Percentiles rank a stretch among this genome's conserved stretches.
Evolutionary conservation across 2,888 invertebrate genomes (phyloP).

Genomic region (Pyrocoelia pectoralis): DNA sequence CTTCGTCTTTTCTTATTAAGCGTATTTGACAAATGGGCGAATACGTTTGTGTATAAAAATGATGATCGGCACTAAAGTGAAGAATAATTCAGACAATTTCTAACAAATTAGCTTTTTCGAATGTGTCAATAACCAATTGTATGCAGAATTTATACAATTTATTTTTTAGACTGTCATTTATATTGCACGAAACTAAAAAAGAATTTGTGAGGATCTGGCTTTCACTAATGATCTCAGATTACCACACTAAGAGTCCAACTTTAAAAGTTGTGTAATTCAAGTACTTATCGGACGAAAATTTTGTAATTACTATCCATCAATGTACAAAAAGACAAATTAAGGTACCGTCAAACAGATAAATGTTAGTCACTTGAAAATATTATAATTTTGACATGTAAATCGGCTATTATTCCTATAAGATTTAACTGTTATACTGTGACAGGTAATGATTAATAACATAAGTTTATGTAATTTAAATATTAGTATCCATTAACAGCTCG

Average conservation of each 20-base stretch:
- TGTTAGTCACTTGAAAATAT: not conserved
- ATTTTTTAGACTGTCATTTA: not conserved
- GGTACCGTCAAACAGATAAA: not conserved
- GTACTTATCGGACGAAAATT: not conserved
- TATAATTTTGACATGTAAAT: not conserved
- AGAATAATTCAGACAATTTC: not conserved
- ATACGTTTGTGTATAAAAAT: no score
- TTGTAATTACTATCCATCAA: not conserved
- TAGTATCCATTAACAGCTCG: not conserved
- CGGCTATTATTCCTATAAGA: not conserved
- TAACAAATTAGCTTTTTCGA: not conserved
- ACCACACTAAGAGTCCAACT: no score
- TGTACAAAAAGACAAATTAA: no score
- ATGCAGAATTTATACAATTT: not conserved
- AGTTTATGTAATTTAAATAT: not conserved
- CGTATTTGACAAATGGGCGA: no score
- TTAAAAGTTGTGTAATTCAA: no score
- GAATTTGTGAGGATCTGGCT: not conserved
- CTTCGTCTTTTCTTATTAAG: not conserved
- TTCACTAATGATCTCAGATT: not conserved
- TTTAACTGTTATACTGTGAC: not conserved
- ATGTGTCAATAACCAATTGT: slow-evolving; percentile 1
- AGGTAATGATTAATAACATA: not conserved
- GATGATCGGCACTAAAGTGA: no score
- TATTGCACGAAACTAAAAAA: not conserved